Conservation (phyloP, 1,140 invertebrate species). For the Ephestia elutella region DNA sequence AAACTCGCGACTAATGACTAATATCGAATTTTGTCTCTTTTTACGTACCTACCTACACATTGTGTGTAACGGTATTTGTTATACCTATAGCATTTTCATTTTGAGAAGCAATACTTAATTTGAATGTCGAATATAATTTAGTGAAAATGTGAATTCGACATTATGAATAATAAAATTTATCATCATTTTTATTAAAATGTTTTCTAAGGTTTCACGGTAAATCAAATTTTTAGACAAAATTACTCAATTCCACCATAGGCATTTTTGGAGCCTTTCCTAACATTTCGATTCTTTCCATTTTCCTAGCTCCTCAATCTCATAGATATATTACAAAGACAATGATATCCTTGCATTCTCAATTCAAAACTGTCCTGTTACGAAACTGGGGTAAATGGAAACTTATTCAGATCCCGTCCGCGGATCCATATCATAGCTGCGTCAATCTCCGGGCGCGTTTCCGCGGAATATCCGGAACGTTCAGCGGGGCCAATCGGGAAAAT, state of each 20-base stretch:
- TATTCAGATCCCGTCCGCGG: background rate
- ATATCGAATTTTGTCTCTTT: conserved; percentile 58
- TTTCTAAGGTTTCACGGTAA: too few relatives aligned
- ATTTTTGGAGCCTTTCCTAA: too few relatives aligned
- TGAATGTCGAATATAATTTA: too few relatives aligned
- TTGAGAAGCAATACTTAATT: background rate
- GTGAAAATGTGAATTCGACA: too few relatives aligned
- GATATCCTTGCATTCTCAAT: too few relatives aligned
- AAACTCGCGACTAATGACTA: conserved; percentile 61
- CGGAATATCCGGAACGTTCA: conserved; percentile 6
- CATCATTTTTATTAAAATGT: too few relatives aligned
- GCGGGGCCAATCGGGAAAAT: background rate
- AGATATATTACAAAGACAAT: too few relatives aligned
- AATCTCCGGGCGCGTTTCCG: conserved; percentile 5
- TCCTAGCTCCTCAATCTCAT: too few relatives aligned
- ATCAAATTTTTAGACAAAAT: too few relatives aligned
- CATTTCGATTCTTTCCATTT: too few relatives aligned
- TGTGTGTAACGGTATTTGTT: conserved; percentile 9
- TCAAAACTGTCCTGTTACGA: background rate
- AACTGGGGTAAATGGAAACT: background rate
- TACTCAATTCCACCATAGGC: too few relatives aligned
- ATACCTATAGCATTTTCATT: background rate
- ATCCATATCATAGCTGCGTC: background rate
- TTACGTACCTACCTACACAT: conserved; percentile 6
- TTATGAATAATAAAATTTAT: too few relatives aligned